Evolutionary conservation across 2,113 vertebrate genomes (phyloP).

Genomic region (Choloepus hoffmanni): DNA sequence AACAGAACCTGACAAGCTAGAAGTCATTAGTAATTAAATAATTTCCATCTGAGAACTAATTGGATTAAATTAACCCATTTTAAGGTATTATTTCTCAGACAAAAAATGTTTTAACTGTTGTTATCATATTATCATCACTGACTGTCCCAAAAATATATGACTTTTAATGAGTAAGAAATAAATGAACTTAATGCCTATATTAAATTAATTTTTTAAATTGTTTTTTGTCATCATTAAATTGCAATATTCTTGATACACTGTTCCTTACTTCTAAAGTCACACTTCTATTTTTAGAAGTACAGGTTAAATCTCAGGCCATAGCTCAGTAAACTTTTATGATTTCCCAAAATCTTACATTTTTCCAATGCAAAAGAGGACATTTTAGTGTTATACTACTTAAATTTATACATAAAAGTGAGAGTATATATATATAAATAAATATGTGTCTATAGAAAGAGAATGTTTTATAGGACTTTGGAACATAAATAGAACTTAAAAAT

Average conservation of each 20-base stretch:
- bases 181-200: background rate
- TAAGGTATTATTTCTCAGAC: constrained; percentile 69
- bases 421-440: background rate
- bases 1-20: constrained; percentile 76
- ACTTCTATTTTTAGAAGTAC: background rate
- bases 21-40: constrained; percentile 82
- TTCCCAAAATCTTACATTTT: background rate
- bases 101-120: constrained; percentile 29
- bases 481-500: background rate
- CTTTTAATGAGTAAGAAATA: background rate
- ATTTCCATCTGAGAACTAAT: constrained; percentile 78
- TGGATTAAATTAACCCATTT: constrained; percentile 78
- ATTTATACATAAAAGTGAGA: background rate
- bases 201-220: constrained; percentile 27
- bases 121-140: background rate
- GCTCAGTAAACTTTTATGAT: background rate
- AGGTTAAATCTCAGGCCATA: background rate
- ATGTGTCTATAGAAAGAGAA: background rate
- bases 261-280: background rate
- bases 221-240: background rate
- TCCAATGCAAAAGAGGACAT: background rate
- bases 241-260: background rate
- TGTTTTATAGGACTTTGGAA: background rate
- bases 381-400: background rate
- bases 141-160: background rate